Conservation (phyloP, 2,113 vertebrate genomes). For the Eonycteris spelaea region DNA sequence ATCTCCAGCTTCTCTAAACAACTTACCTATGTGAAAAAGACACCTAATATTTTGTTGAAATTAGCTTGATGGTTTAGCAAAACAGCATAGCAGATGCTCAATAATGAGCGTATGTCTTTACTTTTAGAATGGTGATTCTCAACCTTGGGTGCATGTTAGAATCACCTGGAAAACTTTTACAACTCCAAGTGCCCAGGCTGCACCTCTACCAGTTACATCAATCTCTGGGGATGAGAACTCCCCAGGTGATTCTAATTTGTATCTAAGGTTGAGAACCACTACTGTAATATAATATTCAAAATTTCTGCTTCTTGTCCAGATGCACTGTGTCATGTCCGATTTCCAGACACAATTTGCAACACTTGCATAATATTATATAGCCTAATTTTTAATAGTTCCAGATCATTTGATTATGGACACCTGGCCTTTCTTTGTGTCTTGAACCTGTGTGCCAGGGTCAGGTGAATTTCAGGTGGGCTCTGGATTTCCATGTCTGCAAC, state of each 20-base stretch:
- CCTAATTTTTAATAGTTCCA: background rate
- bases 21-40: background rate
- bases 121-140: background rate
- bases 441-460: background rate
- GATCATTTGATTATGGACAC: background rate
- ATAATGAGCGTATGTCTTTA: background rate
- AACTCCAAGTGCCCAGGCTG: background rate
- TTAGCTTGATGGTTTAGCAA: slow-evolving; percentile 6
- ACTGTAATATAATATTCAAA: background rate
- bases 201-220: background rate
- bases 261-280: background rate
- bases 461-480: slow-evolving; percentile 4
- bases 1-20: background rate
- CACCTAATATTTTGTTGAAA: background rate
- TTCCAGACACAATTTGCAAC: background rate
- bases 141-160: background rate
- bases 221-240: background rate
- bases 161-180: background rate
- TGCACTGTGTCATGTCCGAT: background rate
- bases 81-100: background rate
- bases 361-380: background rate
- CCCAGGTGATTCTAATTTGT: background rate
- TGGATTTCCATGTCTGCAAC: background rate
- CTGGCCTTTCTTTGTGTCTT: slow-evolving; percentile 6
- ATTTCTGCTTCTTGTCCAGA: background rate